Conservation (phyloP, 1,140 invertebrate genomes). For the Coptotermes formosanus region DNA sequence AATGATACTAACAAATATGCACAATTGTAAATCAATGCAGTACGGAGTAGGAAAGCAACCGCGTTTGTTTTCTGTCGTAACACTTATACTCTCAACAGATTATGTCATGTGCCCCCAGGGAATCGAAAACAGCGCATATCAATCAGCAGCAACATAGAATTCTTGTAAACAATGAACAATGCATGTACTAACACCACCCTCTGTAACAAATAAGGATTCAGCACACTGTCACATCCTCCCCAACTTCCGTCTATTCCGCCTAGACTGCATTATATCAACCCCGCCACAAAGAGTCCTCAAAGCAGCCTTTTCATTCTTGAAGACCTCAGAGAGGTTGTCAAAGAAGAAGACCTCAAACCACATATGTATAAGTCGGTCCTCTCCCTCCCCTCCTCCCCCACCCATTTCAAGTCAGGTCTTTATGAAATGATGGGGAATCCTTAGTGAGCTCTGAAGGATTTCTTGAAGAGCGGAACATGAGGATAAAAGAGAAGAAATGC, state of each 20-base stretch:
- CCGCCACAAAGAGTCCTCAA: background rate
- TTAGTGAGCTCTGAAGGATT: conserved; percentile 6
- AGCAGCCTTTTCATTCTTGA: background rate
- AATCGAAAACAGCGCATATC: background rate
- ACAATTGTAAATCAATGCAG: too few species aligned
- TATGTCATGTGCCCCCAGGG: too few species aligned
- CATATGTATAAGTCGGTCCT: background rate
- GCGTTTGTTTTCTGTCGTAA: too few species aligned
- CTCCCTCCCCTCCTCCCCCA: too few species aligned
- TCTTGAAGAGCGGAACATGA: conserved; percentile 4
- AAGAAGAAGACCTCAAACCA: conserved; percentile 11
- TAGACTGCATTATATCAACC: background rate
- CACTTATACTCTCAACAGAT: too few species aligned
- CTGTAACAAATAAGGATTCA: background rate
- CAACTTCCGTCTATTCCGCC: background rate
- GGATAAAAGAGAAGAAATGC: background rate
- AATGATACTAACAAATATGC: too few species aligned
- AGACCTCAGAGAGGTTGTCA: background rate
- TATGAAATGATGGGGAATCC: conserved; percentile 4
- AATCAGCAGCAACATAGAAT: background rate
- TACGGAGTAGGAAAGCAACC: too few species aligned
- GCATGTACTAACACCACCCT: background rate
- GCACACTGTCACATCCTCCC: background rate
- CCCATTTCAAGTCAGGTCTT: background rate
- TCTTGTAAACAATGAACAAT: too few species aligned